These are phyloP conservation scores for Dendrolimus houi DNA, from an alignment of 2,888 invertebrate genomes.

Conservation along the genomic window DNA sequence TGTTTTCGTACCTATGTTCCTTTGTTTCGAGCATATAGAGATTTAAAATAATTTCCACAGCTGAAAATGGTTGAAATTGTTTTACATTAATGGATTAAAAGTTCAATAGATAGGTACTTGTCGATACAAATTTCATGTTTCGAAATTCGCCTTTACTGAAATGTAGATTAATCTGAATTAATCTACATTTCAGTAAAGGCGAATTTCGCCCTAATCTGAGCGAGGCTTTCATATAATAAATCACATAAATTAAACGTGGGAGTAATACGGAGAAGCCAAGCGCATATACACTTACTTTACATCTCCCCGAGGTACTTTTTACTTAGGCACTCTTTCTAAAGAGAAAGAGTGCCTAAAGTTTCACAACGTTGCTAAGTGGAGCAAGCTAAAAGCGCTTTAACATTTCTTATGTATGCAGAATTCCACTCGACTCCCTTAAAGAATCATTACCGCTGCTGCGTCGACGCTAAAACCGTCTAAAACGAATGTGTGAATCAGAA, in stretches of 20 bases:
- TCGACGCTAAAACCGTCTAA: not conserved
- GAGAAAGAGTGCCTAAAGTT: not conserved
- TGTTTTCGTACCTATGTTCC: too few species aligned
- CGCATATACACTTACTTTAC: not conserved
- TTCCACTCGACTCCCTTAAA: not conserved
- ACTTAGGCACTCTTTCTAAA: too few species aligned
- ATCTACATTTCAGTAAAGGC: too few species aligned
- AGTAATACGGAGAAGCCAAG: not conserved
- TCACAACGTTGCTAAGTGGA: not conserved
- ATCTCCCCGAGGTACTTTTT: not conserved
- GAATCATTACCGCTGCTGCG: not conserved
- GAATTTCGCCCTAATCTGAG: not conserved
- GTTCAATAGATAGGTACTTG: too few species aligned
- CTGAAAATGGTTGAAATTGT: too few species aligned
- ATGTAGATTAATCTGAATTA: too few species aligned
- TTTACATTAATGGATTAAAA: too few species aligned
- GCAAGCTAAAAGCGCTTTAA: not conserved
- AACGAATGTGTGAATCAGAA: not conserved
- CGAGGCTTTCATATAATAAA: not conserved
- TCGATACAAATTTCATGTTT: too few species aligned
- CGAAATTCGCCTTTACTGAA: too few species aligned
- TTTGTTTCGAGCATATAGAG: too few species aligned
- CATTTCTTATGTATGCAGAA: not conserved
- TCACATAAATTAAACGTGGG: not conserved
- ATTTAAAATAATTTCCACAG: too few species aligned